Conservation (phyloP, 2,888 invertebrate species). For the Heliconius erato region DNA sequence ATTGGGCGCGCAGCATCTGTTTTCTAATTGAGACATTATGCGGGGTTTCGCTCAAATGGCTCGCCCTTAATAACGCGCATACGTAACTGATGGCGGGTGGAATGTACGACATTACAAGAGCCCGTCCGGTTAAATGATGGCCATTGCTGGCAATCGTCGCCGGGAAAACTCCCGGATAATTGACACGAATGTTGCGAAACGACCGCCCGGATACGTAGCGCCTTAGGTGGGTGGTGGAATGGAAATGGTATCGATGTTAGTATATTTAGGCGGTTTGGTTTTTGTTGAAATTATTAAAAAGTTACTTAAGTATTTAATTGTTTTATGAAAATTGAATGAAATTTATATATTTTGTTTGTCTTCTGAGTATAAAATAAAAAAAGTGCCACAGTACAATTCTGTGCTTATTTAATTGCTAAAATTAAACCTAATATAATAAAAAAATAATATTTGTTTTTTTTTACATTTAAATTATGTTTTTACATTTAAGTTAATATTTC, state of each 20-base stretch:
- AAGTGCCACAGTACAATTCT: no score
- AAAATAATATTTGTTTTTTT: no score
- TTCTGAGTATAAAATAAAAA: no score
- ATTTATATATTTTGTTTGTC: no score
- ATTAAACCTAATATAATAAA: no score
- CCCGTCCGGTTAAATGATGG: conserved; percentile 73
- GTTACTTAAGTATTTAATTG: neutral
- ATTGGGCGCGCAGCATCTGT: conserved; percentile 72
- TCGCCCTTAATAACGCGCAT: conserved; percentile 78
- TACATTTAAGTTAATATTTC: neutral
- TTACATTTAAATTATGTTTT: neutral
- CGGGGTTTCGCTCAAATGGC: conserved; percentile 72
- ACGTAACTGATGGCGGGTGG: conserved; percentile 74
- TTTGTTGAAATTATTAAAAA: neutral
- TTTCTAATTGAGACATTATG: conserved; percentile 83
- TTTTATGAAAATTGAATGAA: neutral
- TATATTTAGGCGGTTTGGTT: neutral
- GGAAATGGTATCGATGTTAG: conserved; percentile 24
- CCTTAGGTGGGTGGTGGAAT: conserved; percentile 12
- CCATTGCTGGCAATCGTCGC: conserved; percentile 77
- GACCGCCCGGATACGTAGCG: conserved; percentile 64
- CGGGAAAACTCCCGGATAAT: conserved; percentile 79
- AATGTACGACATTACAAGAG: conserved; percentile 69
- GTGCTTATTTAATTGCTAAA: no score
- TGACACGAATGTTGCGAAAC: conserved; percentile 76